Percentiles rank a stretch among this genome's conserved stretches.
Conservation (phyloP, 2,888 invertebrate genomes). For the Trissoscelio sp. region DNA sequence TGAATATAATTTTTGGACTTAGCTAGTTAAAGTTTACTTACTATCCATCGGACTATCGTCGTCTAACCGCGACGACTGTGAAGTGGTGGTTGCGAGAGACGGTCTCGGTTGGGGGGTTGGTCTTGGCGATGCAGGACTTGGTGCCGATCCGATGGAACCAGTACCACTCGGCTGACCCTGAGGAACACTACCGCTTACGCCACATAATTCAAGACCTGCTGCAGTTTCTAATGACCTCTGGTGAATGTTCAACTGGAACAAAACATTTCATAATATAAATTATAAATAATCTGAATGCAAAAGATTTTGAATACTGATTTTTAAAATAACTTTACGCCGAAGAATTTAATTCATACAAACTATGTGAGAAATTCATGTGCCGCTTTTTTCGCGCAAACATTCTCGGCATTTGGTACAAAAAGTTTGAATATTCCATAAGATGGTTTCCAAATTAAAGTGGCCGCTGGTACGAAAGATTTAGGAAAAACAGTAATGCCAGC, state of each 20-base stretch:
- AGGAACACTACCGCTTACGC: conserved; percentile 79
- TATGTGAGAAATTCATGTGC: conserved; percentile 25
- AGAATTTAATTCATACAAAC: conserved; percentile 27
- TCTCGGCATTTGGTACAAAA: conserved; percentile 32
- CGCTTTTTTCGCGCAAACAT: conserved; percentile 28
- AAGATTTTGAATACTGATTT: conserved; percentile 7
- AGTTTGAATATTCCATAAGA: conserved; percentile 48
- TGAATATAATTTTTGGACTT: too few species aligned
- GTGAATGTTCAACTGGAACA: conserved; percentile 81
- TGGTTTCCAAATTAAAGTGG: conserved; percentile 60
- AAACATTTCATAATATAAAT: conserved; percentile 21
- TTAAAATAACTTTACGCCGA: background rate
- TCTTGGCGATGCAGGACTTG: conserved; percentile 82
- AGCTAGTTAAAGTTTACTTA: too few species aligned
- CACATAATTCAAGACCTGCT: conserved; percentile 81
- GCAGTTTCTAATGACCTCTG: conserved; percentile 82
- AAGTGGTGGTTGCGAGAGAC: conserved; percentile 77
- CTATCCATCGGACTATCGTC: conserved; percentile 82
- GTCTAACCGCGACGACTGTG: conserved; percentile 81
- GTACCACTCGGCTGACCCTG: conserved; percentile 82
- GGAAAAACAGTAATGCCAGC: conserved; percentile 56
- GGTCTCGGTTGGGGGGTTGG: conserved; percentile 81
- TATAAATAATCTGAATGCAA: conserved; percentile 9
- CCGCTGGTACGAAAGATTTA: conserved; percentile 42
- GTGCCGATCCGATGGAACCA: conserved; percentile 82